phyloP scores from a whole-genome alignment of 1,140 invertebrate genomes.

The Drosophila punjabiensis region DNA sequence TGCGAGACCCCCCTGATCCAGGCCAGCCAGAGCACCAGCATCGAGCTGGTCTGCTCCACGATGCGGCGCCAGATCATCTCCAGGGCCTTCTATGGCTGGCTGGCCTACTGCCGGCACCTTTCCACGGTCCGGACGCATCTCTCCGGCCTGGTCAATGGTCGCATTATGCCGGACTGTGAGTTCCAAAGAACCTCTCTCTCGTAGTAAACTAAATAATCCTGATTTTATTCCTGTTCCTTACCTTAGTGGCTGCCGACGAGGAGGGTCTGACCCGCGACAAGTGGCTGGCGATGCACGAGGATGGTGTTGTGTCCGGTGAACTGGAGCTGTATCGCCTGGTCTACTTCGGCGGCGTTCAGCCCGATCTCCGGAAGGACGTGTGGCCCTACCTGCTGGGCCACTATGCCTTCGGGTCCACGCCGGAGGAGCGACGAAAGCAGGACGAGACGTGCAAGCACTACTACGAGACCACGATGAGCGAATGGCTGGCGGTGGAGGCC shows the following conservation, averaged over 20 bases:
- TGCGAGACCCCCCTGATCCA: conserved; percentile 84
- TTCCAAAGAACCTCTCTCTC: neutral
- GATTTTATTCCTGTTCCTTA: conserved; percentile 68
- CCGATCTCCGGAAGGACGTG: conserved; percentile 92
- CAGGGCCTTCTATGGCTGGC: conserved; percentile 97
- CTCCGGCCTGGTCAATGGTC: conserved; percentile 93
- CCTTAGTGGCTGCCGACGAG: conserved; percentile 86
- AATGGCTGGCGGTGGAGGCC: conserved; percentile 97
- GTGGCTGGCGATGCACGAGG: conserved; percentile 89
- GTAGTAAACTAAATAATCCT: conserved; percentile 39
- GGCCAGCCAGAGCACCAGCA: conserved; percentile 86
- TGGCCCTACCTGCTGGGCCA: conserved; percentile 97
- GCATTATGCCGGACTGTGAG: conserved; percentile 88
- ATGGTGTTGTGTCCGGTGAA: conserved; percentile 87
- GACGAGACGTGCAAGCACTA: conserved; percentile 89
- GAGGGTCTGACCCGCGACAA: conserved; percentile 89
- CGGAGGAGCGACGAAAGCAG: conserved; percentile 89
- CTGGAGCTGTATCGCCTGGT: conserved; percentile 92
- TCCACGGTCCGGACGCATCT: conserved; percentile 96
- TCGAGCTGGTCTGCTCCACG: conserved; percentile 93
- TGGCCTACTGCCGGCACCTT: conserved; percentile 97
- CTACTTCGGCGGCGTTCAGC: conserved; percentile 95
- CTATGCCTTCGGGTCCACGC: conserved; percentile 92
- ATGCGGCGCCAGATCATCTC: conserved; percentile 98
- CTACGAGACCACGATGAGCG: conserved; percentile 96